phyloP scores from a whole-genome alignment of 2,888 invertebrate species.

The Brenthis daphne region DNA sequence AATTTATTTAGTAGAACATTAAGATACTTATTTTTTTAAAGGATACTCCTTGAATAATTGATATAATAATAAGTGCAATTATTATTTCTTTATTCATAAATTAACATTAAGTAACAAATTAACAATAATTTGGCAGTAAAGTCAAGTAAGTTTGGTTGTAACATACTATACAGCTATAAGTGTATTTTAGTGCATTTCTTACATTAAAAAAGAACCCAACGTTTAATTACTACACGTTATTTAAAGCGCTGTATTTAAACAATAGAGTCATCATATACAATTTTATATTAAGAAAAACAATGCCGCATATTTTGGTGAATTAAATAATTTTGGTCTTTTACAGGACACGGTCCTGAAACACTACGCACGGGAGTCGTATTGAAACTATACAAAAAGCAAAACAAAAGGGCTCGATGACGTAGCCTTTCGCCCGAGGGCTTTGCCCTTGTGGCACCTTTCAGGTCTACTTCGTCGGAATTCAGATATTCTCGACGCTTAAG shows the following conservation, averaged over 20 bases:
- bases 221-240: no score
- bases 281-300: slow-evolving; percentile 10
- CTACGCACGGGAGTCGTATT: slow-evolving; percentile 3
- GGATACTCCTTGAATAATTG: no score
- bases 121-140: no score
- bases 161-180: no score
- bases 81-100: no score
- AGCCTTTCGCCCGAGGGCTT: slow-evolving; percentile 23
- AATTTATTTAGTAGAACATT: no score
- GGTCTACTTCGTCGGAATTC: slow-evolving; percentile 5
- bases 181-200: no score
- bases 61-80: no score
- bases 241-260: background rate
- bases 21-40: no score
- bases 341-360: slow-evolving; percentile 6
- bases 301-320: slow-evolving; percentile 10
- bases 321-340: slow-evolving; percentile 10
- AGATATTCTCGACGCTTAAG: slow-evolving; percentile 9
- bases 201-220: no score
- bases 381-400: slow-evolving; percentile 11
- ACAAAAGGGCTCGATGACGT: slow-evolving; percentile 25
- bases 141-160: no score
- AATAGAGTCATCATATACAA: background rate
- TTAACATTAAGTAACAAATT: no score
- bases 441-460: slow-evolving; percentile 24